Base-by-base conservation (phyloP, 2,888 invertebrate species). In the Eurois occulta region DNA sequence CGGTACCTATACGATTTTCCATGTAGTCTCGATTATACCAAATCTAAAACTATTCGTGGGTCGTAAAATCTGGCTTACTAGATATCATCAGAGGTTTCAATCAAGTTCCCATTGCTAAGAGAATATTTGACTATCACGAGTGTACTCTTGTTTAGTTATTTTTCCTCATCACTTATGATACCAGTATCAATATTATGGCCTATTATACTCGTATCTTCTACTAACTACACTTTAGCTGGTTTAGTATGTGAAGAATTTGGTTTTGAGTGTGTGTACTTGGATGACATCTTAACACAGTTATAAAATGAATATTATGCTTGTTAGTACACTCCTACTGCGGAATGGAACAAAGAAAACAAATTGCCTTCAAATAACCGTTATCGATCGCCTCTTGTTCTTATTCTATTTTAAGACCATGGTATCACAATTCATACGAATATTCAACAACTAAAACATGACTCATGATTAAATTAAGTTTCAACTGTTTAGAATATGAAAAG, bases 351-450 rank as follows among this genome's bases (percentile, higher is more conserved):
- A 77, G 48, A 82, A 73, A 66, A 75, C 67, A 64, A 64, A 68
- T 69, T 86, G 68, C 62, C 48, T 46, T 52, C 32, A 83, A 60
- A 73, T 86, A 62, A 43, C 62, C 11, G 65, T 64, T 67, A 75
- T 72, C 55, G 55, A 64, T 58, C 13, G 60, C 32, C 41, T 62
- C 38, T 65, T 71, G 66, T 74, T 74, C 11, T 77, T 76, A 60
- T 77, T 77, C 18, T 70, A 43, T 78, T 66, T 78, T 71, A 28
- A 76, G 62, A 86, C 46, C 62, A n/a, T 62, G 28, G 21, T 62
- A 74, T 64, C 66, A 70, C n/a, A 69, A 73, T 70, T 72, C 55
- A 52, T 67, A 83, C 75, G 64, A 78, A 83, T 86, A 86, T 86
- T 84, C 70, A 78, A 73, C 52, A 72, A 43, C 38, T 64, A 67